A percentile compares a stretch with the other conserved stretches of the same genome.
These are phyloP conservation scores for Harpagifer antarcticus DNA, from an alignment of 2,797 vertebrate species.

Conservation along the genomic window DNA sequence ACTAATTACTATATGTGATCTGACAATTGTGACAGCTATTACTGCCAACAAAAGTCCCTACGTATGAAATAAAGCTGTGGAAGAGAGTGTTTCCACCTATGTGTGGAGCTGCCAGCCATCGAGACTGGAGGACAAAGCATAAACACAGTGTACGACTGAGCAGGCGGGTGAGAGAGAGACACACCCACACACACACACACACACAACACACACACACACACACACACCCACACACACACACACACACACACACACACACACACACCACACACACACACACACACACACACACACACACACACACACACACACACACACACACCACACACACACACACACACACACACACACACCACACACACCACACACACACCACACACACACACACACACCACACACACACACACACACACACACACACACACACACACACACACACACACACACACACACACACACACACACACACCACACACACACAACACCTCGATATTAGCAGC, in stretches of 20 bases:
- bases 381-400: constrained; percentile 1
- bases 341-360: not conserved
- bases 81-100: not conserved
- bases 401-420: constrained; percentile 11
- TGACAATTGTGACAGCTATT: constrained; percentile 14
- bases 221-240: too few relatives aligned
- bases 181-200: constrained; percentile 48
- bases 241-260: too few relatives aligned
- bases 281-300: too few relatives aligned
- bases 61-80: constrained; percentile 9
- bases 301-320: too few relatives aligned
- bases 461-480: not conserved
- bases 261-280: too few relatives aligned
- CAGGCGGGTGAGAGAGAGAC: too few relatives aligned
- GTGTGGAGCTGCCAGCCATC: constrained; percentile 6
- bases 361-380: constrained; percentile 18
- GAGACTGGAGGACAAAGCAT: constrained; percentile 42
- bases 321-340: too few relatives aligned
- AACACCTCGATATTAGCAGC: constrained; percentile 57
- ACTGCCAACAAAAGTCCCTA: not conserved
- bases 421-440: constrained; percentile 22
- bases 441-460: constrained; percentile 24
- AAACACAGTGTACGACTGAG: constrained; percentile 21
- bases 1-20: not conserved
- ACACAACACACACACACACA: too few relatives aligned